Evolutionary conservation across 2,888 invertebrate species (phyloP), one percentile per base, ranked within the genome.

Genomic region (Sinohyriopsis cumingii): DNA sequence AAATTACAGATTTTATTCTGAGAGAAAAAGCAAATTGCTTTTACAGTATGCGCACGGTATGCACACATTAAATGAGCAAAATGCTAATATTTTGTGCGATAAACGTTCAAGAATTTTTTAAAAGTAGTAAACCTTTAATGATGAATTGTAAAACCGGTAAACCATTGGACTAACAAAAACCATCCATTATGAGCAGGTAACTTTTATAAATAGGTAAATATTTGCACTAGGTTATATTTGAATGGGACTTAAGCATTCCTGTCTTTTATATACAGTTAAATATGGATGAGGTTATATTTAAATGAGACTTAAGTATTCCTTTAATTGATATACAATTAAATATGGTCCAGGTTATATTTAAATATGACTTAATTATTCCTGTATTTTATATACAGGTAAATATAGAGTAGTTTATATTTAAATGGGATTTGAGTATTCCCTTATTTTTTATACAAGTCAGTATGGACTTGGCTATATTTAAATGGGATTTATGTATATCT

Each of bases 221-320:
- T n/a, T 33, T 45, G 24, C 1, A 12, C 7, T 19, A 57, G 6
- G 24, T 57, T 57, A 57, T 24, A 57, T 57, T 57, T n/a, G 1
- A 57, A 19, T 22, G 18, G 20, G n/a, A 24, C 1, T 22, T 57
- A 53, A 25, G 12, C 53, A 59, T 59, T 66, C 59, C 53, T 68
- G 15, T 12, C 2, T 19, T 24, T 22, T 19, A 22, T 12, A 57
- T 22, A 2, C 57, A n/a, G 57, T 12, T 24, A 24, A n/a, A 57
- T 57, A 57, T 12, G 24, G 12, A 22, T 9, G 9, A 57, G 9
- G 15, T 57, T 57, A 57, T 24, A 57, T 19, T 57, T n/a, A 57
- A 57, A 57, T n/a, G 57, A 12, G 20, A 22, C n/a, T n/a, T 57
- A 53, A 53, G 9, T 59, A 59, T 59, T 66, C 53, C 53, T 68